phyloP scores from a whole-genome alignment of 1,140 invertebrate species.

The Campoletis sonorensis region DNA sequence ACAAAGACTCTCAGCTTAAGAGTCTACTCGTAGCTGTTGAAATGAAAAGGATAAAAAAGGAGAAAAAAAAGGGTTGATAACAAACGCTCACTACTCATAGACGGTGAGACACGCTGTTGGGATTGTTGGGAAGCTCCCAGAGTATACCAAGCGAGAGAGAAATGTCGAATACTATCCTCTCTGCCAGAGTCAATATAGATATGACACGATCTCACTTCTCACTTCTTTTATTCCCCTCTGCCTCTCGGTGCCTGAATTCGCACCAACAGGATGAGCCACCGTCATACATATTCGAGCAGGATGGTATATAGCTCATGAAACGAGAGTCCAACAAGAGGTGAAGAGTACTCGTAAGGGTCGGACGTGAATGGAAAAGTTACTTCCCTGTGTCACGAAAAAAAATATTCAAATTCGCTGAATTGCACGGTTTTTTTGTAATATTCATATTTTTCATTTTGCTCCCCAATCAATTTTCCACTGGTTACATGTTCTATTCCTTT shows the following conservation, averaged over 20 bases:
- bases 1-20: background rate
- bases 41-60: background rate
- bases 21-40: background rate
- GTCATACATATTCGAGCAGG: conserved; percentile 40
- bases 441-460: background rate
- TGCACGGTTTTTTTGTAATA: background rate
- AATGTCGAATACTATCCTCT: conserved; percentile 17
- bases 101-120: background rate
- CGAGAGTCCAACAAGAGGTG: background rate
- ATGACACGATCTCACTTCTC: conserved; percentile 19
- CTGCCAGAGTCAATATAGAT: conserved; percentile 27
- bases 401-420: background rate
- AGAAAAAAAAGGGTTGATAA: conserved; percentile 3
- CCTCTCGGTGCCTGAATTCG: conserved; percentile 6
- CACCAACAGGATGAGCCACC: conserved; percentile 11
- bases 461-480: background rate
- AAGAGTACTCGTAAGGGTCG: background rate
- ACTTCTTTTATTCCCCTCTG: background rate
- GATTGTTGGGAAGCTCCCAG: background rate
- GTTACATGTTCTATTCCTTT: background rate
- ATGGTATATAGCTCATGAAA: conserved; percentile 1
- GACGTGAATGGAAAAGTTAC: conserved; percentile 31
- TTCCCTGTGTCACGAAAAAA: background rate
- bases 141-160: background rate
- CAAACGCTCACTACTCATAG: conserved; percentile 14